Base-by-base conservation (phyloP, 2,797 vertebrate genomes). In the Odontamblyopus lacepedii region DNA sequence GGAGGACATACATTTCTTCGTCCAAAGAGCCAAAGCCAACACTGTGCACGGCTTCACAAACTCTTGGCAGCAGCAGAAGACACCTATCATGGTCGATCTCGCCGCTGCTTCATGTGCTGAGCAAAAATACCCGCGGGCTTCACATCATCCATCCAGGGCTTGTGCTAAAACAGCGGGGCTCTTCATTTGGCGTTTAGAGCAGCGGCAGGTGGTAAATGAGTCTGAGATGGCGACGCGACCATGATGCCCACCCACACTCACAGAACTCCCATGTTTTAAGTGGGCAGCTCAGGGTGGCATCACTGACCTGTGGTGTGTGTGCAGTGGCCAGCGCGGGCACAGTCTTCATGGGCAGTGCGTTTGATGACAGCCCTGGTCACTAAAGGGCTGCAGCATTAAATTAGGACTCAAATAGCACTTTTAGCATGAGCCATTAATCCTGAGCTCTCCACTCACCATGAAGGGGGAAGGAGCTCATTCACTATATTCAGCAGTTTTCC, bases 131-230 rank as follows among this genome's bases (percentile, higher is more conserved):
- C 75, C 63, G 26, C 51, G 75, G 79, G 69, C 84, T 81, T 78
- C 64, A 76, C 69, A 19, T 83, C 75, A 55, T 63, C 79, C 67
- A 82, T 50, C 41, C 65, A 75, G 70, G 74, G 74, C 70, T 77
- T 84, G 67, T 82, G 84, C 88, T 82, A 79, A 87, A 87, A 90
- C 88, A 87, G 84, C 84, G 86, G 79, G 82, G 79, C 77, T 77
- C 77, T 79, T 87, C 88, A 92, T 90, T 89, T 89, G 88, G 85
- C 84, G 88, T 84, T 82, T 86, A 88, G 85, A 82, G 79, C 70
- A 67, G 73, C 87, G 82, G 88, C 87, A 85, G 89, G 89, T 85
- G 87, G 88, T 67, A 88, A 90, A 91, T 87, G 79, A 88, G 75
- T 85, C 84, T 81, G 76, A 83, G 78, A 77, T 75, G 78, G 74